A percentile compares a stretch with the other conserved stretches of the same genome.
These are phyloP conservation scores for Drosophila mulleri DNA, from an alignment of 2,888 invertebrate species.

Conservation along the genomic window DNA sequence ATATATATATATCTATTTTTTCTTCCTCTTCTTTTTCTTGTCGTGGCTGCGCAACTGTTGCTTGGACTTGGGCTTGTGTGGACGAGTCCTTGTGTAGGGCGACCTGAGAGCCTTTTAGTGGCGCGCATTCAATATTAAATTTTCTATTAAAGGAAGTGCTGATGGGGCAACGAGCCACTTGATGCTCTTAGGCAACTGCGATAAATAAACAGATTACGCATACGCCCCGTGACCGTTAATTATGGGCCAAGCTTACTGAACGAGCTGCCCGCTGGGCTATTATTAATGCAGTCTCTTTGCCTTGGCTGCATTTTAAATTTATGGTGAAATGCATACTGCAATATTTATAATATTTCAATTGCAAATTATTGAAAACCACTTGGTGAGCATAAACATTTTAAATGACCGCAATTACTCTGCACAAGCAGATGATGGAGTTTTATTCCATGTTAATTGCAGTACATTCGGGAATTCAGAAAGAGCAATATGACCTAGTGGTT, in stretches of 20 bases:
- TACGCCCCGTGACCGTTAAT: conserved; percentile 26
- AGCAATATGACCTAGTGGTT: conserved; percentile 29
- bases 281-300: conserved; percentile 42
- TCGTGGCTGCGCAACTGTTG: conserved; percentile 67
- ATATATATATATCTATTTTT: not conserved
- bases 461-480: conserved; percentile 15
- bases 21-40: not conserved
- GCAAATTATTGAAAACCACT: conserved; percentile 61
- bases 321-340: conserved; percentile 24
- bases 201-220: conserved; percentile 43
- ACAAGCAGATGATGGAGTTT: conserved; percentile 47
- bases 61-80: conserved; percentile 22
- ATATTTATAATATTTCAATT: conserved; percentile 47
- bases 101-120: conserved; percentile 1
- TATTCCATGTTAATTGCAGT: conserved; percentile 69
- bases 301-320: conserved; percentile 46
- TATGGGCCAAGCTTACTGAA: conserved; percentile 15
- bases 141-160: conserved; percentile 21
- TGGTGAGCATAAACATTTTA: conserved; percentile 53
- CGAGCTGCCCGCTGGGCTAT: conserved; percentile 5
- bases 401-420: conserved; percentile 58
- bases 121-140: conserved; percentile 33
- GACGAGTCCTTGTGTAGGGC: not conserved
- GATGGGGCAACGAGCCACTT: conserved; percentile 3
- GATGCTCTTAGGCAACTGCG: conserved; percentile 7